Evolutionary conservation across 92 coral and sea anemone genomes (phyloP), one percentile per base, ranked within the genome.

Genomic region (Zoanthus sociatus): DNA sequence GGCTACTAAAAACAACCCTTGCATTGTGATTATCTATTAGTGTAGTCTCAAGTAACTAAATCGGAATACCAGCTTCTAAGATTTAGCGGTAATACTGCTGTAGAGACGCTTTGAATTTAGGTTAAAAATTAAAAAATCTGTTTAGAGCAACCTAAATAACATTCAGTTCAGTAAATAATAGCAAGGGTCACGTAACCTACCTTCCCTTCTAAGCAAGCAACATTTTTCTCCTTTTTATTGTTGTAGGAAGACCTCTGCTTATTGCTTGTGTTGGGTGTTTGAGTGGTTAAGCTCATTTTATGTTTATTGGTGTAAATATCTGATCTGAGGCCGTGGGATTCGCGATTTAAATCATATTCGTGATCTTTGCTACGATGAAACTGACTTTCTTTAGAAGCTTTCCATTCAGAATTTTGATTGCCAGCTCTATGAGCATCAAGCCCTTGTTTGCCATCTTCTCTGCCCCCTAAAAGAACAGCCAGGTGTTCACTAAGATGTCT

Each of bases 401-500:
- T 10, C 85, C 26, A 18, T 42, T 81, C 42, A 81, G 71, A 16
- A 13, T 66, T 64, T 46, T 33, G 37, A 46, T 8, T 63, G 4
- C 56, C 16, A 81, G 60, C 14, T 20, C 61, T 30, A 21, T 46
- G 16, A 47, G 21, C 60, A 3, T 45, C 9, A 17, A 32, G n/a
- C 61, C 31, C 64, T 21, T 66, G 17, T 46, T 46, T 70, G 45
- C 31, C 73, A 47, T 50, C 64, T 13, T 64, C 60, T 44, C 42
- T 37, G 42, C 74, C 85, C 6, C 85, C 85, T 46, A 79, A 54
- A 8, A 81, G 73, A 47, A 81, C 75, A 3, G 31, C 48, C 26
- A 81, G 75, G 46, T 81, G 85, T 10, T 81, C 85, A 11, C 75
- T 66, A 10, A 81, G 73, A 53, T 81, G 85, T 9, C 64, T 66